Evolutionary conservation across 2,113 vertebrate species (phyloP).

Genomic region (Hoplias malabaricus): DNA sequence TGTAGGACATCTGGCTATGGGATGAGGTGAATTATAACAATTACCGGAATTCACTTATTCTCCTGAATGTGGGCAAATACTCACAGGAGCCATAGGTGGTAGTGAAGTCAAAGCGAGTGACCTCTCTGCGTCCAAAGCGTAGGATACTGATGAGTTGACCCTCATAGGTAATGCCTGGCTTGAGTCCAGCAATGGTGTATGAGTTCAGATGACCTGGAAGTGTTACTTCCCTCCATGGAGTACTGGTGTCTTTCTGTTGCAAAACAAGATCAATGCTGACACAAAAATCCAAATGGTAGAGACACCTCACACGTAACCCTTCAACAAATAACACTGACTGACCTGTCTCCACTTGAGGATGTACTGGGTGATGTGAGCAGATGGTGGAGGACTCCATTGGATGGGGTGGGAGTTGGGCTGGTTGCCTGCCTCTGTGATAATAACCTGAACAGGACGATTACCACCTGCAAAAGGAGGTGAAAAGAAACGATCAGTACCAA

Average conservation of each 20-base stretch:
- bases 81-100: conserved; percentile 82
- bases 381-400: conserved; percentile 87
- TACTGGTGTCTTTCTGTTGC: conserved; percentile 81
- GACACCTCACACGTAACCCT: not conserved
- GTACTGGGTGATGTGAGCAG: conserved; percentile 89
- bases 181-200: conserved; percentile 91
- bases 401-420: conserved; percentile 94
- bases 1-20: not conserved
- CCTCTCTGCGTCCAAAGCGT: conserved; percentile 80
- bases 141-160: conserved; percentile 93
- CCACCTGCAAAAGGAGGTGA: conserved; percentile 71
- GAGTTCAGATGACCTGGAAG: conserved; percentile 92
- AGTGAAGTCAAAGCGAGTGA: conserved; percentile 94
- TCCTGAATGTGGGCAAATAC: too few species aligned
- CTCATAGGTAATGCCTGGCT: conserved; percentile 88
- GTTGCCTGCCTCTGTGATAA: conserved; percentile 88
- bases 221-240: conserved; percentile 83
- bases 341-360: conserved; percentile 92
- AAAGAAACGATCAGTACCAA: too few species aligned
- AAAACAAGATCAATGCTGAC: not conserved
- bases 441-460: conserved; percentile 87
- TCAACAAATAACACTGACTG: conserved; percentile 28
- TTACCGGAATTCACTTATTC: not conserved
- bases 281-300: not conserved
- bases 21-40: not conserved